phyloP scores from a whole-genome alignment of 2,888 invertebrate species.

The Noctuana brunneofusca region DNA sequence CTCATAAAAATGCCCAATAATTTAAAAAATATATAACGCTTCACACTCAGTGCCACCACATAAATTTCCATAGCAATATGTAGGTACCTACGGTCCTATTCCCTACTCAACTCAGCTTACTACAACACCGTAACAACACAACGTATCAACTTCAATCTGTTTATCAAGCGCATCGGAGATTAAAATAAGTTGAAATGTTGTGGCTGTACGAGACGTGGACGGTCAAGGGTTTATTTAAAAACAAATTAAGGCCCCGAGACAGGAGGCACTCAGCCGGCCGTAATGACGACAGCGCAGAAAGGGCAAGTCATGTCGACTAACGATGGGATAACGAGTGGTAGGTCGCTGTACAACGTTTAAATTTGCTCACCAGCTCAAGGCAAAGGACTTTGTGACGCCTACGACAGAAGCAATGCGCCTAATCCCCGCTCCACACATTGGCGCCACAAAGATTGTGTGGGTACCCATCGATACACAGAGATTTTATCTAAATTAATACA shows the following conservation, averaged over 20 bases:
- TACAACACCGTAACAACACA: not conserved
- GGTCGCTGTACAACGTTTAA: constrained; percentile 45
- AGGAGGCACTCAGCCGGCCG: constrained; percentile 65
- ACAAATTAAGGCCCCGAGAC: constrained; percentile 69
- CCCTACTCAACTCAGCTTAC: too few relatives aligned
- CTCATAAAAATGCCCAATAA: too few relatives aligned
- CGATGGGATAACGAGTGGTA: constrained; percentile 56
- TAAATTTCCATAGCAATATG: not conserved
- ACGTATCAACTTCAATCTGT: constrained; percentile 26
- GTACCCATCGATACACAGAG: not conserved
- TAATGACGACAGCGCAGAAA: constrained; percentile 62
- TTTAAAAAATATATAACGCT: too few relatives aligned
- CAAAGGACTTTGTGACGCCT: constrained; percentile 33
- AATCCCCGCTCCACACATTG: constrained; percentile 5
- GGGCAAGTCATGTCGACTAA: constrained; percentile 70
- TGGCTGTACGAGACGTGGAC: constrained; percentile 37
- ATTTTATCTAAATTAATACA: too few relatives aligned
- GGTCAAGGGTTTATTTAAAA: constrained; percentile 70
- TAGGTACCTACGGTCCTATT: not conserved
- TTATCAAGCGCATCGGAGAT: constrained; percentile 25
- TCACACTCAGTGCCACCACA: not conserved
- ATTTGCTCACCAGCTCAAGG: constrained; percentile 45
- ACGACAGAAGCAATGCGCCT: constrained; percentile 24
- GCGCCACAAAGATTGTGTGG: not conserved
- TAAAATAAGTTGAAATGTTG: constrained; percentile 34